Evolutionary conservation across 2,113 vertebrate species (phyloP), one percentile per base, ranked within the genome.

Genomic region (Thalassarche chlororhynchos): DNA sequence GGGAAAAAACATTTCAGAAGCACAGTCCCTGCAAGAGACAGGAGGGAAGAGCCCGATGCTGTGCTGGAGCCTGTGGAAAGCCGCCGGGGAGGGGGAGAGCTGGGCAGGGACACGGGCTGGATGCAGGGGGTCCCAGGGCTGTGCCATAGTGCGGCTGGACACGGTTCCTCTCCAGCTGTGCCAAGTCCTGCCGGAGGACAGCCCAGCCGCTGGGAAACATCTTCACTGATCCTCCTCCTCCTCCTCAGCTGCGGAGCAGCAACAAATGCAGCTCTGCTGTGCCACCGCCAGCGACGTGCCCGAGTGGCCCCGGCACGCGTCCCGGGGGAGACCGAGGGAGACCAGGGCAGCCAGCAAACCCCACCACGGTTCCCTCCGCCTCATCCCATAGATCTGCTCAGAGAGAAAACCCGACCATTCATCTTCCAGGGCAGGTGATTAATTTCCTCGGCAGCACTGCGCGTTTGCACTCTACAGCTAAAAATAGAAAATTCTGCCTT

Each of bases 281-380:
- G 65, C 66, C 75, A 51, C 12, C 9, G 3, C 29, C 14, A 3
- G 23, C 5, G 3, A 54, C 7, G 2, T 18, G 29, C 62, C 29
- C 0, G 0, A 38, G 55, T 13, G 12, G 58, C 46, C 25, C 13
- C 6, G 1, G 44, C 74, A 70, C 12, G 1, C 2, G 0, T 58
- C 29, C 64, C 2, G 0, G 46, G 19, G 62, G 21, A 86, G 19
- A 84, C 25, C 44, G 0, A 0, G n/a, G 62, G 18, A 82, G 21
- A 87, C 19, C 49, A 0, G 0, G 32, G 68, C 46, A 65, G 74
- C 49, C 65, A 52, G 44, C 21, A n/a, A 70, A 31, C 10, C 34
- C 31, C 4, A 0, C 26, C 38, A 26, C 1, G 0, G 46, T 17
- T 68, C 81, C 60, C 55, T 65, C 49, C 18, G 1, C 65, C 66